Evolutionary conservation across 2,797 vertebrate species (phyloP).

Genomic region (Sphaeramia orbicularis): DNA sequence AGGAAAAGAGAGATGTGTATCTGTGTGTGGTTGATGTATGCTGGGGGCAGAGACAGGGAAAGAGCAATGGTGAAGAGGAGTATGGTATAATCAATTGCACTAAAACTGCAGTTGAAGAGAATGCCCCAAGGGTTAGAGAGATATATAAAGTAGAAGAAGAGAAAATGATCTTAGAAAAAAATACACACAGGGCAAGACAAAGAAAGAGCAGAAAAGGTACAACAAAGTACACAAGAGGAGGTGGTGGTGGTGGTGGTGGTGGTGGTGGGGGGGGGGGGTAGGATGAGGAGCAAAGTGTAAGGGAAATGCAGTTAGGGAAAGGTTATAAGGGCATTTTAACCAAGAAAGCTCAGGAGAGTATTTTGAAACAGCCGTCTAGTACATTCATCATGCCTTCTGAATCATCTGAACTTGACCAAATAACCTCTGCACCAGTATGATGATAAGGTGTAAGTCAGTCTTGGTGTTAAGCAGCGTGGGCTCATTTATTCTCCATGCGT

Average conservation of each 20-base stretch:
- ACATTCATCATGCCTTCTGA: background rate
- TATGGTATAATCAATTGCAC: constrained; percentile 72
- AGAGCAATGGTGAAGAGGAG: constrained; percentile 40
- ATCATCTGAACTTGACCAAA: constrained; percentile 4
- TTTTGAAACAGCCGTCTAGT: constrained; percentile 1
- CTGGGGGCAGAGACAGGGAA: constrained; percentile 27
- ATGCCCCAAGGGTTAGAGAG: constrained; percentile 53
- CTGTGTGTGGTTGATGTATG: constrained; percentile 14
- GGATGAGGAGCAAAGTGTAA: background rate
- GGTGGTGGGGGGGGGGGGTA: background rate
- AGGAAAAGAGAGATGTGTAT: constrained; percentile 20
- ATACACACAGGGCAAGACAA: constrained; percentile 17
- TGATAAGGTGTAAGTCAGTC: background rate
- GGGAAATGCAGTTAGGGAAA: background rate
- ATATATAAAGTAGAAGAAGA: constrained; percentile 39
- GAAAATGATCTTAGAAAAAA: constrained; percentile 1
- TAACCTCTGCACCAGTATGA: constrained; percentile 12
- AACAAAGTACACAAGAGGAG: background rate
- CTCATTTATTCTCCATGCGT: constrained; percentile 18
- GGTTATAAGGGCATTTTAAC: constrained; percentile 21
- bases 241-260: too few relatives aligned
- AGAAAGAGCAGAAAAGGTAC: constrained; percentile 1
- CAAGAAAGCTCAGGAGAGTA: background rate
- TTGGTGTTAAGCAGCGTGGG: background rate
- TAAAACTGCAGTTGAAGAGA: constrained; percentile 68